Percentiles rank a stretch among this genome's conserved stretches.
phyloP scores from a whole-genome alignment of 2,797 vertebrate species.

The Poeciliopsis presidionis region DNA sequence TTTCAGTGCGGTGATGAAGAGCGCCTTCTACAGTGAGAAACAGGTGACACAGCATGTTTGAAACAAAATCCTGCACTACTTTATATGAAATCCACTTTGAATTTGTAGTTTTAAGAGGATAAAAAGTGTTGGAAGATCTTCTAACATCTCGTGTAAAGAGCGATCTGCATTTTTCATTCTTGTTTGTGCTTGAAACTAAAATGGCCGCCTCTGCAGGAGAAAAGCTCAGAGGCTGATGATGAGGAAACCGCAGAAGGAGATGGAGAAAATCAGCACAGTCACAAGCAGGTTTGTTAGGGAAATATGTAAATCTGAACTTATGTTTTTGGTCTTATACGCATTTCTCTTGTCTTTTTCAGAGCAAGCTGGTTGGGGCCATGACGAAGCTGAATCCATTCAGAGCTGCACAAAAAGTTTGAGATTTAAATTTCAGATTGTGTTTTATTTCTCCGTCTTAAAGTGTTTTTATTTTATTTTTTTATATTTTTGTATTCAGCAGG shows the following conservation, averaged over 20 bases:
- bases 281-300: constrained; percentile 59
- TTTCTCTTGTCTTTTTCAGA: constrained; percentile 41
- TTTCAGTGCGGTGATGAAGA: constrained; percentile 58
- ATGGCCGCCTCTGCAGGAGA: constrained; percentile 65
- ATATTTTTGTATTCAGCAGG: constrained; percentile 21
- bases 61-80: too few species aligned
- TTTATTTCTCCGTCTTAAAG: not conserved
- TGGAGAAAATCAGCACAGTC: constrained; percentile 31
- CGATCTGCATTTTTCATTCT: not conserved
- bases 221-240: constrained; percentile 28
- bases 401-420: constrained; percentile 58
- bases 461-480: not conserved
- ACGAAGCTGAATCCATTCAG: constrained; percentile 65
- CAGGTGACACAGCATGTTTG: constrained; percentile 29
- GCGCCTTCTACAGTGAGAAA: constrained; percentile 45
- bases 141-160: not conserved
- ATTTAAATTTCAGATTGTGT: not conserved
- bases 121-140: too few species aligned
- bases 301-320: too few species aligned
- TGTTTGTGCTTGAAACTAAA: not conserved
- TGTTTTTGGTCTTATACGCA: not conserved
- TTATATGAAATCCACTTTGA: not conserved
- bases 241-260: constrained; percentile 42
- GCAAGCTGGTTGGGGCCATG: constrained; percentile 54
- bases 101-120: too few species aligned